phyloP scores from a whole-genome alignment of 2,888 invertebrate species.

The Marronus borbonicus region DNA sequence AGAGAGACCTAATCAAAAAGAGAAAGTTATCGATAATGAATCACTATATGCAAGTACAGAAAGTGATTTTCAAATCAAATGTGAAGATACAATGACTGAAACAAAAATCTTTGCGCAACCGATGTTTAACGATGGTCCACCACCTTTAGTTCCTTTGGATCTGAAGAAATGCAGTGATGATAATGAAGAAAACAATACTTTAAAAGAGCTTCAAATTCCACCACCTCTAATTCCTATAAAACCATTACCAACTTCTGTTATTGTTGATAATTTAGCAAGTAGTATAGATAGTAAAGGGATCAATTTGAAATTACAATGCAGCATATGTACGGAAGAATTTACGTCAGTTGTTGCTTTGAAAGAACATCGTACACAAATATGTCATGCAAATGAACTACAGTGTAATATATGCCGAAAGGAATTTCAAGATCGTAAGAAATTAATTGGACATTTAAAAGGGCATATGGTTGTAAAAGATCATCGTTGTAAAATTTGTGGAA shows the following conservation, averaged over 20 bases:
- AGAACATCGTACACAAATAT: constrained; percentile 61
- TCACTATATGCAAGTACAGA: neutral
- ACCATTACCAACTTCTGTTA: constrained; percentile 55
- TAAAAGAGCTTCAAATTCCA: constrained; percentile 54
- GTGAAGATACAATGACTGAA: constrained; percentile 22
- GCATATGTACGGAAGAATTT: constrained; percentile 62
- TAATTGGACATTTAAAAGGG: constrained; percentile 67
- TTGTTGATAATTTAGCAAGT: constrained; percentile 55
- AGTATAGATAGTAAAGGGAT: constrained; percentile 56
- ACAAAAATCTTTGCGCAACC: constrained; percentile 32
- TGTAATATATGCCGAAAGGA: constrained; percentile 67
- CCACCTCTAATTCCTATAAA: constrained; percentile 67
- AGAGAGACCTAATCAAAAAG: neutral
- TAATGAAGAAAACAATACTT: neutral
- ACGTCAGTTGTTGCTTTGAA: constrained; percentile 60
- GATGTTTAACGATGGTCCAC: constrained; percentile 61
- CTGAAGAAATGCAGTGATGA: constrained; percentile 53
- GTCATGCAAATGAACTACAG: constrained; percentile 60
- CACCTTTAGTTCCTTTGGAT: constrained; percentile 65
- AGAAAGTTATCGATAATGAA: neutral
- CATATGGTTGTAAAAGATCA: constrained; percentile 67
- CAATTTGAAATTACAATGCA: constrained; percentile 61
- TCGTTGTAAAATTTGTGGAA: constrained; percentile 68
- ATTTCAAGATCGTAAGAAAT: constrained; percentile 64
- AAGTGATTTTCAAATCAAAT: constrained; percentile 17